phyloP scores from a whole-genome alignment of 2,113 vertebrate genomes.

The Nyctibius bracteatus region DNA sequence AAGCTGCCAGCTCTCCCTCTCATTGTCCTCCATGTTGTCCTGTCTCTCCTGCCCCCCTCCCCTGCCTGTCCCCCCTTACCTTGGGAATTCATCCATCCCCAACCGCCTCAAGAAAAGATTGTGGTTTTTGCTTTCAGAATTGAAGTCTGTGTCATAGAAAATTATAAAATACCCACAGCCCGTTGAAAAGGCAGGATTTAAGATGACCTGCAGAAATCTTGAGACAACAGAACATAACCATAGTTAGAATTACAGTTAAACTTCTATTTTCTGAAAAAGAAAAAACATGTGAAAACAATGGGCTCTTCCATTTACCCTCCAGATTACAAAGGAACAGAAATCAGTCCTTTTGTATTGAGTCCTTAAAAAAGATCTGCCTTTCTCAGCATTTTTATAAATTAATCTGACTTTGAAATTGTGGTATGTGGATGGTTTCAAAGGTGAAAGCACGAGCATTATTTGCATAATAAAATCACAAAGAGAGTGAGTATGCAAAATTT shows the following conservation, averaged over 20 bases:
- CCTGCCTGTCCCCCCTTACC: background rate
- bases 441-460: slow-evolving; percentile 59
- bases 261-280: background rate
- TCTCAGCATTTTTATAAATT: slow-evolving; percentile 50
- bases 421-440: slow-evolving; percentile 48
- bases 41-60: background rate
- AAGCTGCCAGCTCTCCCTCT: slow-evolving; percentile 1
- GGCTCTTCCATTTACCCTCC: background rate
- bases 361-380: slow-evolving; percentile 30
- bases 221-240: background rate
- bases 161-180: background rate
- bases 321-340: slow-evolving; percentile 12
- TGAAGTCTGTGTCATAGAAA: background rate
- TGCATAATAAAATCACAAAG: slow-evolving; percentile 70
- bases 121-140: background rate
- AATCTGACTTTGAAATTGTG: slow-evolving; percentile 47
- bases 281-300: background rate
- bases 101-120: background rate
- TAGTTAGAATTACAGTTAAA: slow-evolving; percentile 12
- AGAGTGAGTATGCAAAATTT: slow-evolving; percentile 54
- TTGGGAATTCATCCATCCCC: background rate
- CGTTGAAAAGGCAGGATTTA: background rate
- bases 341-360: slow-evolving; percentile 28
- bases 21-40: background rate
- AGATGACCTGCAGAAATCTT: background rate